Conservation (phyloP, 2,888 invertebrate species). For the Acanthosepion esculentum region DNA sequence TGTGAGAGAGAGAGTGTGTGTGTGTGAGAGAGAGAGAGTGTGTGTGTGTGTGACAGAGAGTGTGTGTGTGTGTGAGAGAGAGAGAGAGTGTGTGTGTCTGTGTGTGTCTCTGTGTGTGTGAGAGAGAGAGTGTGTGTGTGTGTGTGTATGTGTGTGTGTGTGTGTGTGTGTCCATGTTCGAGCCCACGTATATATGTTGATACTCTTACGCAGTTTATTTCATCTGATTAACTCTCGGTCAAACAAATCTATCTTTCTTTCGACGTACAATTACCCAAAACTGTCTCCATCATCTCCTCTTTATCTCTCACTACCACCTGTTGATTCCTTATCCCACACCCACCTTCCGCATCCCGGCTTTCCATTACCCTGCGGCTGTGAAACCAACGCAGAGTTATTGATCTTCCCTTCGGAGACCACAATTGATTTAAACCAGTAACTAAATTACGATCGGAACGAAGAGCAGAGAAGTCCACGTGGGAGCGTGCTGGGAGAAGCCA, state of each 20-base stretch:
- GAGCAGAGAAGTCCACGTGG: background rate
- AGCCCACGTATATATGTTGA: background rate
- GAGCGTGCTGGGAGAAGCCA: background rate
- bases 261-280: background rate
- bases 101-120: too few species aligned
- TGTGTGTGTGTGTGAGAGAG: too few species aligned
- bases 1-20: too few species aligned
- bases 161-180: background rate
- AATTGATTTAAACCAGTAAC: conserved; percentile 33
- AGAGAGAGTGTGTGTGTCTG: too few species aligned
- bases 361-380: background rate
- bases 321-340: background rate
- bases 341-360: background rate
- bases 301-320: background rate
- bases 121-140: too few species aligned
- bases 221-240: background rate
- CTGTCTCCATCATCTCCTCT: background rate
- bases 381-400: background rate
- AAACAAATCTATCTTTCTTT: background rate
- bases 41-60: too few species aligned
- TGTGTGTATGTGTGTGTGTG: too few species aligned
- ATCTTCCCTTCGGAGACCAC: conserved; percentile 20
- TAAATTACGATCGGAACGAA: conserved; percentile 7
- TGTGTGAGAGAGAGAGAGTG: too few species aligned
- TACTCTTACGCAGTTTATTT: background rate